Base-by-base conservation (phyloP, 2,113 vertebrate species). In the Oryzias curvinotus region DNA sequence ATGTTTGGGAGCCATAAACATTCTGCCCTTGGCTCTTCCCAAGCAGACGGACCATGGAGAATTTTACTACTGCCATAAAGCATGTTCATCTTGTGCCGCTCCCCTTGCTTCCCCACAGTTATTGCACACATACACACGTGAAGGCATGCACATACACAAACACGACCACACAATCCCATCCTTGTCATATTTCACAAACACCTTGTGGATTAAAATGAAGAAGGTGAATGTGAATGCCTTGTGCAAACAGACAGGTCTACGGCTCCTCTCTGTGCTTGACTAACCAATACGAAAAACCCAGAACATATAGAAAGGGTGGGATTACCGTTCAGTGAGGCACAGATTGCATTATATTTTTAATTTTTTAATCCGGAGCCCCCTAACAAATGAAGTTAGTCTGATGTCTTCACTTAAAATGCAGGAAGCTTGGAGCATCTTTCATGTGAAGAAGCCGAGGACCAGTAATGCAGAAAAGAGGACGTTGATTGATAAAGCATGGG, bases 1-100 rank as follows among this genome's bases (percentile, higher is more conserved):
- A 89, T 89, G 87, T 91, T 90, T 89, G 85, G 78, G 71, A 75
- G 80, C 80, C 69, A 88, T 91, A 93, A 93, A 92, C 88, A 91
- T 81, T 78, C 83, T 91, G 91, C 90, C 92, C 91, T 92, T 92
- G 89, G 89, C 88, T 91, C 86, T 89, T 90, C 86, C 86, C 76
- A 68, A 90, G 81, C 89, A 90, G 88, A 90, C 88, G 87, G 88
- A 91, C 86, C 87, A 85, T 91, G 84, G 87, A 89, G 77, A 82
- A 83, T 91, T 92, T 92, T 91, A 93, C 78, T 85, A 82, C 85
- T 55, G 72, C 83, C 73, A 91, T 93, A 91, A 92, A 93, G 80
- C 83, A 91, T 85, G 84, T 87, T 86, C 88, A 89, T 91, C 88
- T 80, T 83, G 80, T 75, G 71, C 85, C 71, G 76, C 78, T 73